Conservation (phyloP, 1,140 invertebrate genomes). For the Ostrea edulis region DNA sequence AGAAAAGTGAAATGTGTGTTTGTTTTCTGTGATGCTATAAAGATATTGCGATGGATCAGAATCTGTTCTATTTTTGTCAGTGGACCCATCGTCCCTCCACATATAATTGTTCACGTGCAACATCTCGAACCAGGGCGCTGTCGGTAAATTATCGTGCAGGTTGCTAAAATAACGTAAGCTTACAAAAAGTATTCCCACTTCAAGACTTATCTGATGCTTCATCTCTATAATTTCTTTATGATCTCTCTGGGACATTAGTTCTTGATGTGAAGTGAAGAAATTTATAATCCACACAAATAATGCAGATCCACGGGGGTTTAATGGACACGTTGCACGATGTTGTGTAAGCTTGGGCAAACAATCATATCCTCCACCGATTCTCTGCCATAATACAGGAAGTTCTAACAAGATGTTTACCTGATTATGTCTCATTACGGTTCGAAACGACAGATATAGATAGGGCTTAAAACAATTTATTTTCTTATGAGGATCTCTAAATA, state of each 20-base stretch:
- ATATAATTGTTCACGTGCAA: too few species aligned
- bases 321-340: neutral
- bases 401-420: conserved; percentile 15
- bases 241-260: neutral
- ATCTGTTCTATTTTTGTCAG: too few species aligned
- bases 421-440: conserved; percentile 4
- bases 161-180: too few species aligned
- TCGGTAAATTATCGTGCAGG: too few species aligned
- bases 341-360: neutral
- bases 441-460: neutral
- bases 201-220: neutral
- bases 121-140: too few species aligned
- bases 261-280: conserved; percentile 15
- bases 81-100: too few species aligned
- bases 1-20: too few species aligned
- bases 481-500: neutral
- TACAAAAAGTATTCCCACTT: too few species aligned
- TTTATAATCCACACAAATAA: neutral
- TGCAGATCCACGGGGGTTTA: neutral
- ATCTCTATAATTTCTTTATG: neutral
- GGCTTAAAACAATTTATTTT: neutral
- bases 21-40: too few species aligned
- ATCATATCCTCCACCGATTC: neutral
- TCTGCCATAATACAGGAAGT: neutral
- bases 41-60: too few species aligned